Conservation (phyloP, 2,797 vertebrate genomes). For the Neomorphus geoffroyi region DNA sequence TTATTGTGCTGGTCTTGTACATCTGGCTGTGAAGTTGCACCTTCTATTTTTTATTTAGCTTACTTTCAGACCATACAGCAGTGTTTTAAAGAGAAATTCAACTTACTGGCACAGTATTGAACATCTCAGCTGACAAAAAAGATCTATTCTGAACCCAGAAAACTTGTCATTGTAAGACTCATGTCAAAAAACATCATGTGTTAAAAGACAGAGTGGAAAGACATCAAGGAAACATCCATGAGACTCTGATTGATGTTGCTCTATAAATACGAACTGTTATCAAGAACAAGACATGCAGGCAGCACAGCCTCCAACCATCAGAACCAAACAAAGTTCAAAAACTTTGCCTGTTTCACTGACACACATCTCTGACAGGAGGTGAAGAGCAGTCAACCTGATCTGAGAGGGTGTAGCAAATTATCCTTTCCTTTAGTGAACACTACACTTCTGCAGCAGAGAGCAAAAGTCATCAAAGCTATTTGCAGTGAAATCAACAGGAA, state of each 20-base stretch:
- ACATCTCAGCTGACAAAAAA: background rate
- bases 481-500: background rate
- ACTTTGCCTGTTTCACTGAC: background rate
- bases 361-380: background rate
- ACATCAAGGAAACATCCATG: background rate
- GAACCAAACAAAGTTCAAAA: background rate
- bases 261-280: background rate
- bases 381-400: background rate
- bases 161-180: background rate
- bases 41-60: background rate
- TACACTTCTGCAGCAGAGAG: background rate
- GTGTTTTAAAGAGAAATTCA: background rate
- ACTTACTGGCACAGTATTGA: background rate
- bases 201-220: background rate
- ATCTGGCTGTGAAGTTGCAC: background rate
- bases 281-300: background rate
- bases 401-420: background rate
- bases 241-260: background rate
- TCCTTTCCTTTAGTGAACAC: background rate
- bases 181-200: background rate
- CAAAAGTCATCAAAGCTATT: conserved; percentile 1
- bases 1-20: background rate
- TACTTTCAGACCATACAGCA: background rate
- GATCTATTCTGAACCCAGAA: background rate
- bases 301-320: background rate